Base-by-base conservation (phyloP, 2,113 vertebrate genomes). In the Phainopepla nitens region DNA sequence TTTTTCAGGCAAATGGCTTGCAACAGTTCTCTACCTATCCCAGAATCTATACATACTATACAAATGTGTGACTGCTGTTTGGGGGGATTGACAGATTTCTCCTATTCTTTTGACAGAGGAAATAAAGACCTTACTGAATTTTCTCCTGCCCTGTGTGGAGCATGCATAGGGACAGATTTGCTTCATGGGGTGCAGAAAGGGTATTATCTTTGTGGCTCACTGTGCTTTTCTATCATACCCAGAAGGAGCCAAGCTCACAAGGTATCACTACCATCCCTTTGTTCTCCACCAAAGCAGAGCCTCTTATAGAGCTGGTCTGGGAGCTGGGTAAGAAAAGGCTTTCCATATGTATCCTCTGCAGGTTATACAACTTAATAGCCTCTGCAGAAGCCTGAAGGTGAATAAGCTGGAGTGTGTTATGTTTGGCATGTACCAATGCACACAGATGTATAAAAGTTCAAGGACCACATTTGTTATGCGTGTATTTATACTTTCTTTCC, bases 401-500 rank as follows among this genome's bases (percentile, higher is more conserved):
- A 91, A 77, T 88, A 86, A 86, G 65, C 53, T 75, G 53, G 69
- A 66, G 33, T 61, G 61, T 68, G 73, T 87, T 96, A 42, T 81
- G 70, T 64, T 90, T 95, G 90, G 82, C 94, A 91, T 88, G 84
- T 93, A 77, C 54, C 9, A 13, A 61, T 45, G 58, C 64, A 82
- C 19, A n/a, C 75, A 57, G 87, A 85, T 19, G 53, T 71, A 82
- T 72, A 90, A 90, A 91, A 93, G 89, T 96, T 95, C 95, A 96
- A 91, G 93, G 91, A 90, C 75, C 22, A 36, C 23, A 65, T 93
- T 91, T 88, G 70, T 86, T 96, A 70, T n/a, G 75, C 10, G 22
- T 66, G 78, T 82, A 93, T 93, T 94, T 95, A 87, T 94, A 88
- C 68, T 78, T 82, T 88, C 58, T 82, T 94, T 95, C 84, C 89